Conservation (phyloP, 2,888 invertebrate genomes). For the Iphiclides podalirius region DNA sequence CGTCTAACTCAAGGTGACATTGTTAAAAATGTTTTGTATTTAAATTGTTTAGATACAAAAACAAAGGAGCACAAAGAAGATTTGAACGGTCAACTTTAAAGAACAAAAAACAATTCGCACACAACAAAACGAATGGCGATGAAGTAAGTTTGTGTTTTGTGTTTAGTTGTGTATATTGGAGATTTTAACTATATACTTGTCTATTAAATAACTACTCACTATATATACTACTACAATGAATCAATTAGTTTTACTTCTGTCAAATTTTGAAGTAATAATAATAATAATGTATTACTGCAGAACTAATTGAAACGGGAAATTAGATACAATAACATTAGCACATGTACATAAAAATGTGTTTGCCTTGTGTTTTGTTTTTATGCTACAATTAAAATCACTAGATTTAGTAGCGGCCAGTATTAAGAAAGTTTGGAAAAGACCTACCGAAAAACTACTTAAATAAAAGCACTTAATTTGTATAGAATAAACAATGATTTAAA, state of each 20-base stretch:
- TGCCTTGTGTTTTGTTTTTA: conserved; percentile 8
- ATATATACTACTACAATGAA: conserved; percentile 7
- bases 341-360: too few species aligned
- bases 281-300: background rate
- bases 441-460: background rate
- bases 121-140: too few species aligned
- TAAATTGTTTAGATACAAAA: too few species aligned
- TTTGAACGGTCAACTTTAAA: too few species aligned
- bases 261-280: conserved; percentile 6
- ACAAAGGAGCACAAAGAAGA: too few species aligned
- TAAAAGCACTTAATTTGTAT: background rate
- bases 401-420: background rate
- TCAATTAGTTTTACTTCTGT: conserved; percentile 9
- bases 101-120: too few species aligned
- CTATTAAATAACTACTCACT: background rate
- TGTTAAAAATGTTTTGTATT: too few species aligned
- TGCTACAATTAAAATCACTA: background rate
- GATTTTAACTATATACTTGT: background rate
- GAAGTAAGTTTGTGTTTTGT: background rate
- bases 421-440: background rate
- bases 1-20: too few species aligned
- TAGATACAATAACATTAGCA: too few species aligned
- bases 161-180: conserved; percentile 13
- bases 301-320: too few species aligned
- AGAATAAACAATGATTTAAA: conserved; percentile 21